Evolutionary conservation across 23 tunicate genomes (phyloP).

Genomic region (Styela plicata): DNA sequence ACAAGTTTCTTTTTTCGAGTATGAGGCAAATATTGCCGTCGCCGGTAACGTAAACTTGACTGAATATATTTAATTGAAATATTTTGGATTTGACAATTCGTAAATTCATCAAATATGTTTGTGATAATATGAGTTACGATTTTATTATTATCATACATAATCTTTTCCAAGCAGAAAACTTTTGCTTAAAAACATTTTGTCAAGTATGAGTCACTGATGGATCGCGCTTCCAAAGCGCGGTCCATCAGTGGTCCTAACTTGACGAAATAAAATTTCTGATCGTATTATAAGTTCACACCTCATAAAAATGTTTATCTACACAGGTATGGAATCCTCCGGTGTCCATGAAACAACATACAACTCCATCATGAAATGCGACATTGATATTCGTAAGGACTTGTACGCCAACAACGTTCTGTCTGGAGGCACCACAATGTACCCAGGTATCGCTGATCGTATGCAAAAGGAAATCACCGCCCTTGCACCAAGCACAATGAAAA

Average conservation of each 20-base stretch:
- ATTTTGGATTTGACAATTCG: no score
- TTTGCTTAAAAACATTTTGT: no score
- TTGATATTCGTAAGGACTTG: constrained; percentile 82
- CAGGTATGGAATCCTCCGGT: constrained; percentile 86
- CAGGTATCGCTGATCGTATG: constrained; percentile 39
- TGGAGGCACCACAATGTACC: constrained; percentile 96
- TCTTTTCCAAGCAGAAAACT: background rate
- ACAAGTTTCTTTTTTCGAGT: no score
- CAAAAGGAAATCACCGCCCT: constrained; percentile 15
- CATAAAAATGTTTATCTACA: background rate
- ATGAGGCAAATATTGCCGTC: no score
- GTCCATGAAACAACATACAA: constrained; percentile 92
- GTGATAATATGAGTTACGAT: no score
- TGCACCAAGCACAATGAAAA: constrained; percentile 33
- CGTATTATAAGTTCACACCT: background rate
- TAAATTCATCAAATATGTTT: no score
- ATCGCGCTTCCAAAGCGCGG: no score
- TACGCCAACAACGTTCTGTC: constrained; percentile 91
- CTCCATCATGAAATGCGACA: constrained; percentile 94
- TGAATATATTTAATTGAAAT: no score
- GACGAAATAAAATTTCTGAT: background rate
- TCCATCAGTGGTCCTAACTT: no score
- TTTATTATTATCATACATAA: no score
- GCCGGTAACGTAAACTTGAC: no score
- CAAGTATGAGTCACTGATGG: no score